phyloP scores from a whole-genome alignment of 2,797 vertebrate species.

The Parauchenoglanis punctatus region DNA sequence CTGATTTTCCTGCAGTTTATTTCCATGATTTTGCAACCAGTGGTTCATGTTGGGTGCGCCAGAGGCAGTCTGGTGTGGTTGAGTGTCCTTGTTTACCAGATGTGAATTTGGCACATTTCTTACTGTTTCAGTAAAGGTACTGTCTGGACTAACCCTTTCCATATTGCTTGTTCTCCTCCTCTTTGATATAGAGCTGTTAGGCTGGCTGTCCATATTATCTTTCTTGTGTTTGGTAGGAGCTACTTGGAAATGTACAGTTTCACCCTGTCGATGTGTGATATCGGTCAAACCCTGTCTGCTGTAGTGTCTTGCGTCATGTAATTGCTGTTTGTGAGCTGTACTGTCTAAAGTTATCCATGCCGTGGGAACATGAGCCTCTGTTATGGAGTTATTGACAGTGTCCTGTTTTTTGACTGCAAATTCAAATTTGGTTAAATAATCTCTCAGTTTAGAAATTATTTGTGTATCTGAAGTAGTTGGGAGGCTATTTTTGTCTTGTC shows the following conservation, averaged over 20 bases:
- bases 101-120: conserved; percentile 25
- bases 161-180: conserved; percentile 19
- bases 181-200: conserved; percentile 32
- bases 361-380: conserved; percentile 21
- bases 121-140: conserved; percentile 42
- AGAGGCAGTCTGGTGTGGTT: conserved; percentile 24
- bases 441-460: conserved; percentile 59
- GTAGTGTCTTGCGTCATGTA: conserved; percentile 43
- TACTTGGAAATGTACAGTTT: conserved; percentile 4
- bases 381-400: conserved; percentile 33
- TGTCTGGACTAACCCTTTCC: conserved; percentile 50
- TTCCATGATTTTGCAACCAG: conserved; percentile 27
- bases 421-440: conserved; percentile 61
- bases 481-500: conserved; percentile 32
- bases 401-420: conserved; percentile 54
- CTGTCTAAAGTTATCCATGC: conserved; percentile 53
- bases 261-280: not conserved
- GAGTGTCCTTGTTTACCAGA: conserved; percentile 12
- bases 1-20: conserved; percentile 20
- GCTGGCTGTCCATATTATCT: conserved; percentile 5
- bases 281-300: conserved; percentile 26
- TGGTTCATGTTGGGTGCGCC: conserved; percentile 15
- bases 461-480: conserved; percentile 51
- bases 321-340: conserved; percentile 48
- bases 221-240: conserved; percentile 31